Base-by-base conservation (phyloP, 2,888 invertebrate genomes). In the Maniola hyperantus region DNA sequence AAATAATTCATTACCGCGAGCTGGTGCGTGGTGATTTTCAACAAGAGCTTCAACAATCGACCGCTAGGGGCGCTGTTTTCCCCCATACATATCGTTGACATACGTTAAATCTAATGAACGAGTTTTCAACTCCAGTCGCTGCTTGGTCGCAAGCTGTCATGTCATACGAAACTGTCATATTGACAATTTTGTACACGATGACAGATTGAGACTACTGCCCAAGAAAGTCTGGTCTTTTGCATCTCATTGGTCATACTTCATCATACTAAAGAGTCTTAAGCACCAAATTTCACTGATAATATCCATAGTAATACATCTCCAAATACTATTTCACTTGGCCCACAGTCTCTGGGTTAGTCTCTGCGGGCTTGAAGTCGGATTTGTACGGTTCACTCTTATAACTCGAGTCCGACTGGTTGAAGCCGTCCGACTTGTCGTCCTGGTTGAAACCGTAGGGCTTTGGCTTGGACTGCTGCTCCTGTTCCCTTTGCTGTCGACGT, bases 401-500 rank as follows among this genome's bases (percentile, higher is more conserved):
- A 71, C 77, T 78, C 10, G 77, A 67, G 68, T 85, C 85, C 0
- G 82, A 79, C 58, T 80, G 79, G 72, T 79, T 81, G 39, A 82
- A 82, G 64, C 70, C 73, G 36, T 80, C 79, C 64, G 73, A 76
- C 65, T 80, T 80, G 6, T 78, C 79, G 65, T 78, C 81, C 60
- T 80, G 75, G n/a, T 73, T 69, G 70, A 72, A 74, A 13, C 72
- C 72, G 68, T 76, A 78, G 6, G 74, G 70, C 65, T 79, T 80
- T 18, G 73, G 75, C 64, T 79, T 77, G 7, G 73, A 72, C 51
- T 77, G 73, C 73, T 95, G 95, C 78, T 95, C 95, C 81, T 96
- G 96, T 79, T 97, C 97, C 54, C 96, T 93, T 81, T 97, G 94
- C 83, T 97, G 97, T 39, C 95, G 93, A 76, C 98, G 95, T n/a